These are phyloP conservation scores for Paramormyrops kingsleyae DNA, from an alignment of 2,113 vertebrate species.

Conservation along the genomic window DNA sequence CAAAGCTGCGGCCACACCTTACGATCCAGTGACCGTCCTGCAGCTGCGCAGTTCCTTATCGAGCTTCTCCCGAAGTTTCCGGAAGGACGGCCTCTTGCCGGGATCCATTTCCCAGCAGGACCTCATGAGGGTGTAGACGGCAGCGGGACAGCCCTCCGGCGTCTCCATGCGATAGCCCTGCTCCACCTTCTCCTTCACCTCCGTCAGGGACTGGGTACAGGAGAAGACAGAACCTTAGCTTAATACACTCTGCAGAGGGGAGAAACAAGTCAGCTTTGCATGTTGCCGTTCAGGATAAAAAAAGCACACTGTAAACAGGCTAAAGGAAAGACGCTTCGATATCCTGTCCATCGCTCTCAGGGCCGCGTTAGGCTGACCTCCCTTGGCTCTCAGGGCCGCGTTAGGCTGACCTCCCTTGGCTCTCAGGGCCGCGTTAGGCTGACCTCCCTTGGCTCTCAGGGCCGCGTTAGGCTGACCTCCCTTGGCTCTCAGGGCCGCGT, in stretches of 20 bases:
- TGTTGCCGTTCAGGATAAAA: not conserved
- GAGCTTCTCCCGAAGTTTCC: conserved; percentile 74
- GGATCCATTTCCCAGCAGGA: conserved; percentile 85
- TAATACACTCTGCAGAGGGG: not conserved
- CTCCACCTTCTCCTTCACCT: conserved; percentile 72
- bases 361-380: not conserved
- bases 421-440: not conserved
- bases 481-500: not conserved
- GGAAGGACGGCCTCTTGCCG: conserved; percentile 71
- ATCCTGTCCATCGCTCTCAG: not conserved
- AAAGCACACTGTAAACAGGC: not conserved
- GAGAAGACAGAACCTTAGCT: not conserved
- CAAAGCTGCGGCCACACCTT: not conserved
- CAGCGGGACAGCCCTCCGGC: conserved; percentile 68
- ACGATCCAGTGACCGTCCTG: not conserved
- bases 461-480: not conserved
- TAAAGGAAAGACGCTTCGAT: not conserved
- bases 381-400: too few species aligned
- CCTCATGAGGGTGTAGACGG: conserved; percentile 70
- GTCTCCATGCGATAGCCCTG: conserved; percentile 82
- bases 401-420: too few species aligned
- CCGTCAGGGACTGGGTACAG: conserved; percentile 64
- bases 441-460: not conserved
- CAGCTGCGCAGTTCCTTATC: conserved; percentile 50
- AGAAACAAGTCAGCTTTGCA: not conserved